Evolutionary conservation across 2,113 vertebrate genomes (phyloP).

Genomic region (Sula dactylatra): DNA sequence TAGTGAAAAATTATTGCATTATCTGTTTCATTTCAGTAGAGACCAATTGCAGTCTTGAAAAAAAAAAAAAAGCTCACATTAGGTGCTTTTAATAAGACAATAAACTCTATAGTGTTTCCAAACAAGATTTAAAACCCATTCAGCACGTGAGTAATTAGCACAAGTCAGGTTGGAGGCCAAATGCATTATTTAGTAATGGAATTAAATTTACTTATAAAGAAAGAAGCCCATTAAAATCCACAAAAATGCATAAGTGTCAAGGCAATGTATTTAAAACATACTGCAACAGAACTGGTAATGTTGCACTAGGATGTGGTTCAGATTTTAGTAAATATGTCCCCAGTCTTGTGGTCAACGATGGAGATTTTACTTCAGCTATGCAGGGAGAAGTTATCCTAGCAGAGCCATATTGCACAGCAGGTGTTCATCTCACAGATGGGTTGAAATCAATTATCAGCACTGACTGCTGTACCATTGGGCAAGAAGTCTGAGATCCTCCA

Average conservation of each 20-base stretch:
- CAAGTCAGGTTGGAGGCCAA: conserved; percentile 10
- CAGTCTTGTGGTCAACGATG: not conserved
- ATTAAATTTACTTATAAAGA: conserved; percentile 30
- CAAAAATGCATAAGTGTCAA: not conserved
- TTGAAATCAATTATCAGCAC: conserved; percentile 40
- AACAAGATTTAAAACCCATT: conserved; percentile 7
- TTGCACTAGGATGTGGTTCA: not conserved
- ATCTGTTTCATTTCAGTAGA: conserved; percentile 69
- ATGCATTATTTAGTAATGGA: conserved; percentile 56
- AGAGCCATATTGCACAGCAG: conserved; percentile 21
- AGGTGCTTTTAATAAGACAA: conserved; percentile 62
- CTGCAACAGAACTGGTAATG: not conserved
- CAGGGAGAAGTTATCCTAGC: not conserved
- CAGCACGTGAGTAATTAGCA: conserved; percentile 32
- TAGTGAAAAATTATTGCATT: conserved; percentile 69
- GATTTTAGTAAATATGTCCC: not conserved
- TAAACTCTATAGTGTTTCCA: not conserved
- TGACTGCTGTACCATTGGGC: not conserved
- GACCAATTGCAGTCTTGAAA: conserved; percentile 38
- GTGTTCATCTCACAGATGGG: conserved; percentile 21
- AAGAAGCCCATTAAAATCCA: conserved; percentile 29
- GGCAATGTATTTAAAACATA: not conserved
- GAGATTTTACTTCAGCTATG: not conserved
- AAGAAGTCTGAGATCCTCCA: not conserved
- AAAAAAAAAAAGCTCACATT: conserved; percentile 10